phyloP scores from a whole-genome alignment of 2,888 invertebrate species.

The Cheilosia scutellata region DNA sequence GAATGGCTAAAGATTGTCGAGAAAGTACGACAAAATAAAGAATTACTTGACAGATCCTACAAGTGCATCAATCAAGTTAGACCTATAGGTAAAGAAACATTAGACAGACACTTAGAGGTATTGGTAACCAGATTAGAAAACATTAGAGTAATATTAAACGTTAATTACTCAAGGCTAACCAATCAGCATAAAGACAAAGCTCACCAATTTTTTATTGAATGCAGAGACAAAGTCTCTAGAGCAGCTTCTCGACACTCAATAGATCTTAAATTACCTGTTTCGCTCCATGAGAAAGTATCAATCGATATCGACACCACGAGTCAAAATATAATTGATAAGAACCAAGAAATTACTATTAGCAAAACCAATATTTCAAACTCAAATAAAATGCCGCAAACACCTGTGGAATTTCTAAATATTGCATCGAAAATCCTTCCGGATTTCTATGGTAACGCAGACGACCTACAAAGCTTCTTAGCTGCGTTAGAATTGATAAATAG shows the following conservation, averaged over 20 bases:
- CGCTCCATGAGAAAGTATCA: neutral
- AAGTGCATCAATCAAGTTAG: neutral
- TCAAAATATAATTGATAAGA: too few species aligned
- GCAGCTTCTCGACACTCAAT: slow-evolving; percentile 1
- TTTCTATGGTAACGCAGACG: neutral
- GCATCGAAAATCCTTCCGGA: slow-evolving; percentile 5
- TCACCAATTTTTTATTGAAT: neutral
- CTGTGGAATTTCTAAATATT: neutral
- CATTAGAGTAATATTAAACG: slow-evolving; percentile 1
- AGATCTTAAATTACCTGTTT: slow-evolving; percentile 13
- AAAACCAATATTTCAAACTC: too few species aligned
- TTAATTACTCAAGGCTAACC: slow-evolving; percentile 9
- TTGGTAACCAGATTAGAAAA: neutral
- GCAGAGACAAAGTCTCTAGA: slow-evolving; percentile 10
- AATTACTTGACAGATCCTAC: slow-evolving; percentile 1
- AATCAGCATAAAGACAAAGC: neutral
- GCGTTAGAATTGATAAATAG: slow-evolving; percentile 12
- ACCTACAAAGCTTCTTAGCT: slow-evolving; percentile 10
- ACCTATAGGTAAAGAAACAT: neutral
- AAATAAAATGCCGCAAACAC: too few species aligned
- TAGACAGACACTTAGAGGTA: neutral
- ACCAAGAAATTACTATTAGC: too few species aligned
- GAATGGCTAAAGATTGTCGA: neutral
- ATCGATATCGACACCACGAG: too few species aligned
- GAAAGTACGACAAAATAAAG: neutral